phyloP scores from a whole-genome alignment of 2,888 invertebrate species.

The Perithous albicinctus region DNA sequence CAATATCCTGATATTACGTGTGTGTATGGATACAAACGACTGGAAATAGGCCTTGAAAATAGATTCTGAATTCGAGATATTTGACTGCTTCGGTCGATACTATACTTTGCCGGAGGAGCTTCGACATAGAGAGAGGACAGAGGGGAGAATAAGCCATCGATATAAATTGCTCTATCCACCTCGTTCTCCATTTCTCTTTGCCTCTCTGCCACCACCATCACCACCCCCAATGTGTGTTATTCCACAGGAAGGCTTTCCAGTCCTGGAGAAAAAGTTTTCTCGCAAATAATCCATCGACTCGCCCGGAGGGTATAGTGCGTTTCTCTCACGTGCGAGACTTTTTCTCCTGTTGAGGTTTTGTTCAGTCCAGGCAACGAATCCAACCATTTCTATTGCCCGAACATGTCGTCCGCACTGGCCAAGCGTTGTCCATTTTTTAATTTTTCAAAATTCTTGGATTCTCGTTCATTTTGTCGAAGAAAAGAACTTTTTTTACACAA shows the following conservation, averaged over 20 bases:
- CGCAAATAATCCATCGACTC: constrained; percentile 65
- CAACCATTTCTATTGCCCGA: constrained; percentile 25
- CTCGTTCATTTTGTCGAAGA: neutral
- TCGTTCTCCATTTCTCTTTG: constrained; percentile 66
- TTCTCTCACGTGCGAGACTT: constrained; percentile 50
- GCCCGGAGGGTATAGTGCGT: constrained; percentile 47
- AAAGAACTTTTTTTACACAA: no score
- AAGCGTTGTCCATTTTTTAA: neutral
- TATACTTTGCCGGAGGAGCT: constrained; percentile 16
- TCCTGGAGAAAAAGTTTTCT: constrained; percentile 70
- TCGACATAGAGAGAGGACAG: constrained; percentile 13
- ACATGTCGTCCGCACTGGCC: constrained; percentile 7
- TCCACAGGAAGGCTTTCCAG: constrained; percentile 54
- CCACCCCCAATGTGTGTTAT: constrained; percentile 47
- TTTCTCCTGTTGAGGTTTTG: constrained; percentile 42
- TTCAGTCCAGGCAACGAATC: constrained; percentile 37
- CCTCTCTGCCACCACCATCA: constrained; percentile 36
- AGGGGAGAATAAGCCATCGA: constrained; percentile 61
- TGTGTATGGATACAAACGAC: constrained; percentile 75
- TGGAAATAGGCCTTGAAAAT: constrained; percentile 79
- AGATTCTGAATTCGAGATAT: constrained; percentile 73
- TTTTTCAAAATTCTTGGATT: neutral
- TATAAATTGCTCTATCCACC: constrained; percentile 69
- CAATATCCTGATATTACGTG: constrained; percentile 70
- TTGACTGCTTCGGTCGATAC: constrained; percentile 63